Percentiles rank a stretch among this genome's conserved stretches.
Conservation (phyloP, 2,113 vertebrate species). For the Prinia subflava region DNA sequence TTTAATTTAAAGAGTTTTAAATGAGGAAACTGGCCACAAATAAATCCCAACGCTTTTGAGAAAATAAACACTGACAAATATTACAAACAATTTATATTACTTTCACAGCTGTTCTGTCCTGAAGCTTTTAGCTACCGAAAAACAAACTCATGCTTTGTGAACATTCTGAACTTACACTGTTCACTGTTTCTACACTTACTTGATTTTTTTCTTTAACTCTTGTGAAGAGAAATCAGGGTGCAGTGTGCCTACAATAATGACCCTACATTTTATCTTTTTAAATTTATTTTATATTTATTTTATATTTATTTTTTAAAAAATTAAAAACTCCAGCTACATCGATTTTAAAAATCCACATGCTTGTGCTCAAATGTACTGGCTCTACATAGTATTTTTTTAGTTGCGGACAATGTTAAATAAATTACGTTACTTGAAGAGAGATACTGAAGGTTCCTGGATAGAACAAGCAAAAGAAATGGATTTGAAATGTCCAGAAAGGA, state of each 20-base stretch:
- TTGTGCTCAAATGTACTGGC: background rate
- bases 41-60: background rate
- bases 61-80: background rate
- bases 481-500: constrained; percentile 78
- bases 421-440: constrained; percentile 74
- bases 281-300: background rate
- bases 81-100: background rate
- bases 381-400: background rate
- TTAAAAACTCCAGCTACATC: background rate
- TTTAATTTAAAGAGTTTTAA: background rate
- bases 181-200: constrained; percentile 73
- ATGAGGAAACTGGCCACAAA: background rate
- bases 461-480: constrained; percentile 75
- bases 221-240: constrained; percentile 79
- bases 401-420: constrained; percentile 73
- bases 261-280: background rate
- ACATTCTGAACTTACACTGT: constrained; percentile 77
- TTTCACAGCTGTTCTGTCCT: background rate
- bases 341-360: background rate
- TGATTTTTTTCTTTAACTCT: constrained; percentile 78
- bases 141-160: constrained; percentile 73
- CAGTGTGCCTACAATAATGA: background rate
- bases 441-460: constrained; percentile 74
- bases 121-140: constrained; percentile 76
- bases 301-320: background rate